Base-by-base conservation (phyloP, 2,888 invertebrate genomes). In the Malthinus seriepunctatus region DNA sequence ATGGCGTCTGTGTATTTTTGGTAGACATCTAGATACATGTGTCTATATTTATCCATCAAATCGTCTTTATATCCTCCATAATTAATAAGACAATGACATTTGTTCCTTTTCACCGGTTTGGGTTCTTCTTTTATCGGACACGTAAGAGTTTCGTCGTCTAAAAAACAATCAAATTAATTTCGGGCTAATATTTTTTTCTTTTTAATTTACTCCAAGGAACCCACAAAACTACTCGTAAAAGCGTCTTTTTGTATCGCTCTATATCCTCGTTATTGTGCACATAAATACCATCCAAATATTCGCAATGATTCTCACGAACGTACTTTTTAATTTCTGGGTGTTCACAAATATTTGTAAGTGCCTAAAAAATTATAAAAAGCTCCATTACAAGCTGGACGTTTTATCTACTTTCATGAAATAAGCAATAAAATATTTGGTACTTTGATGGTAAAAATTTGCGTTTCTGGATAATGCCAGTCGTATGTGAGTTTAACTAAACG, bases 261-360 rank as follows among this genome's bases (percentile, higher is more conserved):
- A 73, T 45, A 46, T 66, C 63, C 48, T 67, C 62, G 12, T 66
- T 60, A 3, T 56, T 54, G 8, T 39, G 39, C n/a, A 67, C 52
- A 45, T 66, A 62, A 11, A 73, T 69, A 10, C 46, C 54, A 38
- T 66, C 60, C 5, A 73, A 39, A 44, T 66, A 60, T 9, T 66
- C 51, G 35, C 64, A 59, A 62, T 71, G 69, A 32, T 70, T 67
- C 32, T 60, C 47, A 5, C 54, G 51, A 2, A 74, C 65, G 37
- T 66, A 56, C 42, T 65, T 64, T 33, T 70, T 63, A 11, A 72
- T 63, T 12, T 60, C 58, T 2, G 73, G 73, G 55, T 73, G 71
- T 57, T 73, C 73, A 53, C 71, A 71, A n/a, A 74, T 69, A 60
- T 70, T 71, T 5, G 71, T 70, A 33, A 74, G 56, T 31, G 73